Conservation (phyloP, 2,888 invertebrate species). For the Pterostichus madidus region DNA sequence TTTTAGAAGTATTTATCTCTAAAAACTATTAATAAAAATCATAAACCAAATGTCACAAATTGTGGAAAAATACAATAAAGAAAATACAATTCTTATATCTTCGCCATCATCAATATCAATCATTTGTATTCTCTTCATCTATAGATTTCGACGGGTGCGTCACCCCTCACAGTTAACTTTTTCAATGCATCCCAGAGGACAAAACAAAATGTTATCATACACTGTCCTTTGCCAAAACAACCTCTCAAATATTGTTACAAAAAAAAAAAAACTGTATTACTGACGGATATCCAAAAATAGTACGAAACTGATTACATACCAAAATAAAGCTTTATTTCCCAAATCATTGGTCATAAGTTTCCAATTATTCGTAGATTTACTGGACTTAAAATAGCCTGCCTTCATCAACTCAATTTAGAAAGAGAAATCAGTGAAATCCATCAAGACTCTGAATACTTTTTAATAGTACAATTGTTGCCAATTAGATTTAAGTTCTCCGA, state of each 20-base stretch:
- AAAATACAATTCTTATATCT: slow-evolving; percentile 17
- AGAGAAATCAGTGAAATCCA: background rate
- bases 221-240: background rate
- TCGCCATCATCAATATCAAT: slow-evolving; percentile 16
- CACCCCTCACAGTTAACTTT: slow-evolving; percentile 1
- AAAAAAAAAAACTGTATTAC: background rate
- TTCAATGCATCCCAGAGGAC: background rate
- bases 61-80: slow-evolving; percentile 30
- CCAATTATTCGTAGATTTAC: slow-evolving; percentile 6
- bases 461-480: too few species aligned
- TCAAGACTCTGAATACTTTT: too few species aligned
- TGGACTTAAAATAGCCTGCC: background rate
- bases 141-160: background rate
- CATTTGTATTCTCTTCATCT: slow-evolving; percentile 16
- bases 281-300: background rate
- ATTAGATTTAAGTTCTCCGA: too few species aligned
- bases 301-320: background rate
- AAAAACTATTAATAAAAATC: slow-evolving; percentile 57
- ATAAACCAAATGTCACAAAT: slow-evolving; percentile 20
- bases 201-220: background rate
- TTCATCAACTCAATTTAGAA: background rate
- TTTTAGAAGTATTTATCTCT: slow-evolving; percentile 27
- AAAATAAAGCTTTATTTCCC: background rate
- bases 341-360: background rate
- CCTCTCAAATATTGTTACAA: background rate